Conservation (phyloP, 2,797 vertebrate species). For the Sorex maritimensis region DNA sequence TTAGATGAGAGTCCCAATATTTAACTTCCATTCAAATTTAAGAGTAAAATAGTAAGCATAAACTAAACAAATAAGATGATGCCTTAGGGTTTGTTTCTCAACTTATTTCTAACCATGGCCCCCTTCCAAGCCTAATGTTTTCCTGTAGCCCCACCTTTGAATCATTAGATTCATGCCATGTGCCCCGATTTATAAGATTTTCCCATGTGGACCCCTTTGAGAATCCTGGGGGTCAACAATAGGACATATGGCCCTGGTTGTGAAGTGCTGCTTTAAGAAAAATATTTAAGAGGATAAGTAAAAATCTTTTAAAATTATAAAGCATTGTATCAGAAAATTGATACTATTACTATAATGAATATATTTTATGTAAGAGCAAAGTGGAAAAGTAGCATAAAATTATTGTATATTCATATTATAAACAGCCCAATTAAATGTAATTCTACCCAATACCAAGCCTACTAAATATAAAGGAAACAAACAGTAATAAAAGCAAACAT, state of each 20-base stretch:
- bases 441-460: not conserved
- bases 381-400: not conserved
- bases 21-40: slow-evolving; percentile 60
- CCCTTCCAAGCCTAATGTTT: too few relatives aligned
- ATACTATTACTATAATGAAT: not conserved
- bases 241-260: too few relatives aligned
- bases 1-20: slow-evolving; percentile 39
- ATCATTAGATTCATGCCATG: too few relatives aligned
- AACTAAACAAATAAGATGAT: slow-evolving; percentile 30
- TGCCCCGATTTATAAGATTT: too few relatives aligned
- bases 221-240: too few relatives aligned
- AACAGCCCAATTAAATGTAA: slow-evolving; percentile 29
- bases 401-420: slow-evolving; percentile 2
- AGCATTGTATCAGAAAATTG: not conserved
- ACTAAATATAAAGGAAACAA: slow-evolving; percentile 42
- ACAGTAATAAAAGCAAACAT: slow-evolving; percentile 22
- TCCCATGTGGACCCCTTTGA: too few relatives aligned
- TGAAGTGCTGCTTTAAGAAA: not conserved
- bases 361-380: slow-evolving; percentile 39
- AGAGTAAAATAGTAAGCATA: slow-evolving; percentile 18
- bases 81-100: not conserved
- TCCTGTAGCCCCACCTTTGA: too few relatives aligned
- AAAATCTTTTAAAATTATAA: slow-evolving; percentile 26
- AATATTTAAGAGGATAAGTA: slow-evolving; percentile 21
- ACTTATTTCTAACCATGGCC: too few relatives aligned